Evolutionary conservation across 2,113 vertebrate genomes (phyloP).

Genomic region (Callospermophilus lateralis): DNA sequence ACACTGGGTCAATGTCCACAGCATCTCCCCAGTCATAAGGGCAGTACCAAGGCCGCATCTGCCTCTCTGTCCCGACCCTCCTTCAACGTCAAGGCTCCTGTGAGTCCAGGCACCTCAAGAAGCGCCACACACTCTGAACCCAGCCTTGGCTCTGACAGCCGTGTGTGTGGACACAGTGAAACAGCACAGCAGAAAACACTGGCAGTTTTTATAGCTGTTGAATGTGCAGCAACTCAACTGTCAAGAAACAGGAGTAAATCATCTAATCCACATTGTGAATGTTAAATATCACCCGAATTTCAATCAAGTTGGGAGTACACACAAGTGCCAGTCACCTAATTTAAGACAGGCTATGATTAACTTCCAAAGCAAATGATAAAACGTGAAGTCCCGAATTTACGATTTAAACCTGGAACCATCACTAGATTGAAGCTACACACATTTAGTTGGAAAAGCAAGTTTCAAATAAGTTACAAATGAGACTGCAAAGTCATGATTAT

Average conservation of each 20-base stretch:
- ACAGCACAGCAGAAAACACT: fast-evolving
- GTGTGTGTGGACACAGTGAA: fast-evolving
- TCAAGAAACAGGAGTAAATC: neutral
- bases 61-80: neutral
- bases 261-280: neutral
- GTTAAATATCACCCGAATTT: neutral
- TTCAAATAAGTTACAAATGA: neutral
- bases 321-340: neutral
- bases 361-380: conserved; percentile 7
- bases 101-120: neutral
- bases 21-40: too few relatives aligned
- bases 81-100: neutral
- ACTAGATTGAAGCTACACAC: fast-evolving
- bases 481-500: neutral
- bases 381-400: neutral
- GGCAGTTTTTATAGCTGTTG: neutral
- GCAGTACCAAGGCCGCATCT: neutral
- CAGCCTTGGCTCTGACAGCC: too few relatives aligned
- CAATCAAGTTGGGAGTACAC: neutral
- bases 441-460: neutral
- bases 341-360: neutral
- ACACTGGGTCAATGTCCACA: too few relatives aligned
- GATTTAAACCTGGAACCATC: neutral
- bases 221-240: neutral
- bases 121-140: too few relatives aligned